phyloP scores from a whole-genome alignment of 2,888 invertebrate genomes.

The Eilema caniola region DNA sequence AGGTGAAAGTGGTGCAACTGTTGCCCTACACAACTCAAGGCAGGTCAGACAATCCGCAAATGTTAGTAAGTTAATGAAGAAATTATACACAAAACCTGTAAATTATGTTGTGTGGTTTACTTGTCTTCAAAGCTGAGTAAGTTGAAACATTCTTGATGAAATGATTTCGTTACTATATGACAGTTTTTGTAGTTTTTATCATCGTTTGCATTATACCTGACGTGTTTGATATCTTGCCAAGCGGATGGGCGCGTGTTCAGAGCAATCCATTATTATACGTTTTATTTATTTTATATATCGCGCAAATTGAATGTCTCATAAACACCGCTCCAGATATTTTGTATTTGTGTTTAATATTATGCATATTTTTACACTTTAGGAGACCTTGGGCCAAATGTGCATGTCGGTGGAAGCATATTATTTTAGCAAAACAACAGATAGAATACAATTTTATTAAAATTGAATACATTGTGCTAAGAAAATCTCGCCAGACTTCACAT shows the following conservation, averaged over 20 bases:
- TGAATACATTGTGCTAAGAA: not conserved
- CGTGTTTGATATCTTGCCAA: not conserved
- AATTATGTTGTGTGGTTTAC: not conserved
- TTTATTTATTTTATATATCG: not conserved
- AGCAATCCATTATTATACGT: not conserved
- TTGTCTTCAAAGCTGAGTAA: not conserved
- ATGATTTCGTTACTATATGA: not conserved
- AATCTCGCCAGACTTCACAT: not conserved
- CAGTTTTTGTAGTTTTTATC: not conserved
- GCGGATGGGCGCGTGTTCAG: not conserved
- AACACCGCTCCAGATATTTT: not conserved
- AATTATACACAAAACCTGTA: not conserved
- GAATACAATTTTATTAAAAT: not conserved
- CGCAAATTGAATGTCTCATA: constrained; percentile 1
- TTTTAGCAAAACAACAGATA: not conserved
- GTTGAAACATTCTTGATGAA: not conserved
- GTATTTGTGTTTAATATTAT: not conserved
- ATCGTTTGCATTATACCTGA: not conserved
- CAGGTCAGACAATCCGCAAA: not conserved
- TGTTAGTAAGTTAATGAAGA: not conserved
- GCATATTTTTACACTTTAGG: not conserved
- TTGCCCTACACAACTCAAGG: not conserved
- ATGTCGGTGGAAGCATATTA: not conserved
- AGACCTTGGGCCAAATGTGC: constrained; percentile 1
- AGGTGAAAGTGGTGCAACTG: not conserved